phyloP scores from a whole-genome alignment of 2,797 vertebrate genomes.

The Lemur catta region DNA sequence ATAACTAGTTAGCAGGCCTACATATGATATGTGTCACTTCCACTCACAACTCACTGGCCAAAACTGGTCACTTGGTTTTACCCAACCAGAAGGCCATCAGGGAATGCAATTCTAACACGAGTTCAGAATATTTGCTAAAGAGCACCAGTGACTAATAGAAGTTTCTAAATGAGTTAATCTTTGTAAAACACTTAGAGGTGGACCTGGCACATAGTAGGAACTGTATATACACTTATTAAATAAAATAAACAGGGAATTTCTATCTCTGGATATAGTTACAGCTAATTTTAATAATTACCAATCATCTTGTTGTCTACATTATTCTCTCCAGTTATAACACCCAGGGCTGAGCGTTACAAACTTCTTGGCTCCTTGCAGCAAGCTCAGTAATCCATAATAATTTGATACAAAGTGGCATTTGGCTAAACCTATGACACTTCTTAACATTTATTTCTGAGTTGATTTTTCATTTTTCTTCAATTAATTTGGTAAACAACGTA shows the following conservation, averaged over 20 bases:
- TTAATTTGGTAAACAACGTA: background rate
- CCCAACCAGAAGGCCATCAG: background rate
- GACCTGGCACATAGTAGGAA: background rate
- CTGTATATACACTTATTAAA: background rate
- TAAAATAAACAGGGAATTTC: background rate
- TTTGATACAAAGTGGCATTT: constrained; percentile 53
- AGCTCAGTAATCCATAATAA: constrained; percentile 56
- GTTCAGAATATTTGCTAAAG: background rate
- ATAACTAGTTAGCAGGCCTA: background rate
- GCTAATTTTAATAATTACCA: background rate
- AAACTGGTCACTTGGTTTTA: background rate
- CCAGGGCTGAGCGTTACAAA: background rate
- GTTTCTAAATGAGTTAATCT: background rate
- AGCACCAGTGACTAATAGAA: background rate
- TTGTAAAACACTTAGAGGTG: background rate
- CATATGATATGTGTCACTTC: background rate
- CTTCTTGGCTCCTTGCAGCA: background rate
- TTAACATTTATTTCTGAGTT: background rate
- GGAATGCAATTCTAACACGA: background rate
- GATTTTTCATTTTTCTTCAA: background rate
- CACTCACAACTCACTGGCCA: background rate
- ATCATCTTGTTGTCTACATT: background rate
- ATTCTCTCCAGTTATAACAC: background rate
- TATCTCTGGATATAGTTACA: background rate
- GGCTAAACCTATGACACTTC: constrained; percentile 22